phyloP scores from a whole-genome alignment of 2,888 invertebrate species.

The Rhagonycha lutea region DNA sequence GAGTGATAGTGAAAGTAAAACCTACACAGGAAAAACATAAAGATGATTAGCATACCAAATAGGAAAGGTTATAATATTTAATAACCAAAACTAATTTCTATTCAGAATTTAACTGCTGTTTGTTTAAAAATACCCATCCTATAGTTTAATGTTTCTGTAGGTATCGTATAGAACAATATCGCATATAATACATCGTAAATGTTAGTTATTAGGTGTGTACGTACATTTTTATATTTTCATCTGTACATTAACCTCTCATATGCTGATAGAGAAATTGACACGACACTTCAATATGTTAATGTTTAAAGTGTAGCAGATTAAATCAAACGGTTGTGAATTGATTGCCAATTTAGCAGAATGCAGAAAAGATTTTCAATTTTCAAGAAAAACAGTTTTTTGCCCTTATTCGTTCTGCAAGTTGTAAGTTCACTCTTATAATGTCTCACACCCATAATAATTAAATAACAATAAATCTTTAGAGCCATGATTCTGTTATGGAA shows the following conservation, averaged over 20 bases:
- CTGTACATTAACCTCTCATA: slow-evolving; percentile 25
- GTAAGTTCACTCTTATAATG: slow-evolving; percentile 3
- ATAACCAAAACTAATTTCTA: slow-evolving; percentile 26
- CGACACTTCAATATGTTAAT: neutral
- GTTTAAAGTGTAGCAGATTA: neutral
- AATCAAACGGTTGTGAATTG: neutral
- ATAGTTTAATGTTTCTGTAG: slow-evolving; percentile 20
- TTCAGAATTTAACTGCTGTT: slow-evolving; percentile 20
- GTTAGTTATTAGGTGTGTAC: slow-evolving; percentile 28
- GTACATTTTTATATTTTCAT: slow-evolving; percentile 24
- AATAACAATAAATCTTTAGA: slow-evolving; percentile 34
- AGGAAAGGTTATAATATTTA: slow-evolving; percentile 25
- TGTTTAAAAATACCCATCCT: slow-evolving; percentile 1
- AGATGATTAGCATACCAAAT: neutral
- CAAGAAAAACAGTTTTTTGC: slow-evolving; percentile 4
- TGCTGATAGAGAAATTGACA: neutral
- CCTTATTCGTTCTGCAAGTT: neutral
- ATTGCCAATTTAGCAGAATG: neutral
- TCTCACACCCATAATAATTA: slow-evolving; percentile 32
- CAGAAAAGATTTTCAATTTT: neutral
- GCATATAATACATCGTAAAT: slow-evolving; percentile 23
- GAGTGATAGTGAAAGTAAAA: neutral
- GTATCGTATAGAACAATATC: slow-evolving; percentile 24
- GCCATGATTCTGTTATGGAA: slow-evolving; percentile 32
- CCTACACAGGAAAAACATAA: neutral